Conservation (phyloP, 1,140 invertebrate genomes). For the Drosophila santomea region DNA sequence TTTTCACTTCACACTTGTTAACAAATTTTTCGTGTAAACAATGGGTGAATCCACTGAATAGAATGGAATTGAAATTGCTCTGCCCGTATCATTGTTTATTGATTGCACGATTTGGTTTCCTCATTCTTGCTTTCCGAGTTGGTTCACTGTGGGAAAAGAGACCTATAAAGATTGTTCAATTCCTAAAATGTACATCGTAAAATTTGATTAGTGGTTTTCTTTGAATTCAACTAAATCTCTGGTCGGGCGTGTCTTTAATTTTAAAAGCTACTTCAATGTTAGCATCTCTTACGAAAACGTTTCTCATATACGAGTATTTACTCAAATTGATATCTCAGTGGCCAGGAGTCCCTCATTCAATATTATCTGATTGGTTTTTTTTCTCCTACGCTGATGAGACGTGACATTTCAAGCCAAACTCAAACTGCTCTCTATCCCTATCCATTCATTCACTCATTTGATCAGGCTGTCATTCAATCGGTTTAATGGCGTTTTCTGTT, state of each 20-base stretch:
- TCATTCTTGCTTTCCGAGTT: slow-evolving; percentile 35
- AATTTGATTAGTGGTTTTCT: neutral
- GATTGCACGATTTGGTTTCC: slow-evolving; percentile 55
- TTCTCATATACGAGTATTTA: neutral
- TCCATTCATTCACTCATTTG: slow-evolving; percentile 58
- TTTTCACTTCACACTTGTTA: slow-evolving; percentile 75
- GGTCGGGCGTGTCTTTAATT: too few relatives aligned
- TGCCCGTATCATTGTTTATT: slow-evolving; percentile 53
- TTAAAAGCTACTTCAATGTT: too few relatives aligned
- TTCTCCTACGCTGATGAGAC: slow-evolving; percentile 31
- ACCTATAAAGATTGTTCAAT: neutral
- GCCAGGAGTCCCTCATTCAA: slow-evolving; percentile 2
- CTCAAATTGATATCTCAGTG: neutral
- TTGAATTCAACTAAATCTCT: neutral
- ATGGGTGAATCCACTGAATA: slow-evolving; percentile 11
- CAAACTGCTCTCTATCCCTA: slow-evolving; percentile 42
- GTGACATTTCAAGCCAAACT: slow-evolving; percentile 72
- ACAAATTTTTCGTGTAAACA: slow-evolving; percentile 71
- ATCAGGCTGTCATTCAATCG: slow-evolving; percentile 72
- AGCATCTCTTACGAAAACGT: too few relatives aligned
- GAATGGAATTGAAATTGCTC: slow-evolving; percentile 39
- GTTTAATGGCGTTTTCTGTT: slow-evolving; percentile 56
- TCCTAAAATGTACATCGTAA: slow-evolving; percentile 17
- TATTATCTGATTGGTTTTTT: slow-evolving; percentile 17
- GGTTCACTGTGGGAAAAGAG: slow-evolving; percentile 21